Evolutionary conservation across 92 coral and sea anemone species (phyloP), one percentile per base, ranked within the genome.

Genomic region (Isaurus tuberculatus): DNA sequence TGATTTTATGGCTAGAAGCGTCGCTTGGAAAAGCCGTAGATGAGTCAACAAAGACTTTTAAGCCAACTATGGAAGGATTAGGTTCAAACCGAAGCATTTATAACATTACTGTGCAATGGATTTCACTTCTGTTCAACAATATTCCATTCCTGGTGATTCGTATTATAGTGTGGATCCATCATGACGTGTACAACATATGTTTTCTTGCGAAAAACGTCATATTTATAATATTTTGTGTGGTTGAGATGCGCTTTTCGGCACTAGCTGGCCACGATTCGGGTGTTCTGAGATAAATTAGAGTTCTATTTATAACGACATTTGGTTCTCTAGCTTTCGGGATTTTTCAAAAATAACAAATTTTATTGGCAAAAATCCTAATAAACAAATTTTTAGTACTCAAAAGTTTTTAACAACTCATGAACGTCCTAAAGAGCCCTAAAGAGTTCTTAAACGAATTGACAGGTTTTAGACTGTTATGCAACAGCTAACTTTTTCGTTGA

Each of bases 111-210:
- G 82, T 77, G 0, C 82, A 77, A 49, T 40, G 67, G 70, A 33
- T 58, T 57, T 85, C 88, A 0, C 58, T 71, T 31, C 42, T 73
- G 34, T 84, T 73, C 33, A 83, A 82, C 23, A 87, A 87, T 26
- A 13, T 87, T 14, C 87, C 90, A 8, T 87, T 87, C 64, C 72
- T 87, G 20, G 83, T 82, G 4, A 73, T 87, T 46, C 87, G 90
- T 1, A 64, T 87, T 30, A 67, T 73, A 7, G 84, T 83, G 9
- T 83, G 87, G 87, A 83, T 70, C 20, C 23, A 80, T 26, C 72
- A 80, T 71, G 86, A 65, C 49, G 73, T 70, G 19, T 86, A 43
- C 8, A 74, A 71, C 69, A 57, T 87, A 29, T 86, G 87, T 30
- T 87, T 87, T 87, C 32, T 87, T 6, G 83, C 65, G 4, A 87